A percentile compares a stretch with the other conserved stretches of the same genome.
Evolutionary conservation across 2,113 vertebrate species (phyloP).

Genomic region (Casuarius casuarius): DNA sequence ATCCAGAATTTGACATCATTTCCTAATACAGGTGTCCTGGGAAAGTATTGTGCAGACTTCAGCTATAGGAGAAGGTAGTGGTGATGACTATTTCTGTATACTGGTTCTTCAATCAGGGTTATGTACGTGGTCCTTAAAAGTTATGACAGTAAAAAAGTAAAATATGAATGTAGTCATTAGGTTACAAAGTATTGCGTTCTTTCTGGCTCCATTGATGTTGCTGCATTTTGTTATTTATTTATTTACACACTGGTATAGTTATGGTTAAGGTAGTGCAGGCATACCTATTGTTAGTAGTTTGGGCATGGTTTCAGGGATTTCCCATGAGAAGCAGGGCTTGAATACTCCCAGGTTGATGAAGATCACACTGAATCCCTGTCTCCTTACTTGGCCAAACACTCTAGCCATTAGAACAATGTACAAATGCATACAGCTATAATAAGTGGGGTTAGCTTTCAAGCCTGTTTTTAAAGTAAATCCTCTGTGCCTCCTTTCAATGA

Average conservation of each 20-base stretch:
- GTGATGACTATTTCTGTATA: neutral
- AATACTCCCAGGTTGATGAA: neutral
- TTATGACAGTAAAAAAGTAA: neutral
- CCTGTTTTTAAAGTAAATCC: neutral
- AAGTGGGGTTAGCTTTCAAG: neutral
- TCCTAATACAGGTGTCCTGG: neutral
- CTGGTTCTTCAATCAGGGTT: neutral
- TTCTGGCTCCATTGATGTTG: no score
- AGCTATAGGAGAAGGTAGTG: neutral
- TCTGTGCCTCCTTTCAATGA: neutral
- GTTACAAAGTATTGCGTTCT: neutral
- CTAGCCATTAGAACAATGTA: neutral
- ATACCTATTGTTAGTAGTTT: neutral
- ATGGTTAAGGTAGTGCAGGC: neutral
- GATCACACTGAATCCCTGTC: neutral
- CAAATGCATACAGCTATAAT: neutral
- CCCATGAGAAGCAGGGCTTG: neutral
- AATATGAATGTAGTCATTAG: neutral
- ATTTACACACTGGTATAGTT: neutral
- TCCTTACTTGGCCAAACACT: neutral
- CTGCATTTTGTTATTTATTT: neutral
- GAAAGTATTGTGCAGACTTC: neutral
- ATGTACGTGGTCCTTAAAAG: neutral
- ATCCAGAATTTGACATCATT: neutral
- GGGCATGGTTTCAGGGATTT: neutral